These are phyloP conservation scores for Cheilinus undulatus DNA, from an alignment of 2,113 vertebrate genomes.

Conservation along the genomic window DNA sequence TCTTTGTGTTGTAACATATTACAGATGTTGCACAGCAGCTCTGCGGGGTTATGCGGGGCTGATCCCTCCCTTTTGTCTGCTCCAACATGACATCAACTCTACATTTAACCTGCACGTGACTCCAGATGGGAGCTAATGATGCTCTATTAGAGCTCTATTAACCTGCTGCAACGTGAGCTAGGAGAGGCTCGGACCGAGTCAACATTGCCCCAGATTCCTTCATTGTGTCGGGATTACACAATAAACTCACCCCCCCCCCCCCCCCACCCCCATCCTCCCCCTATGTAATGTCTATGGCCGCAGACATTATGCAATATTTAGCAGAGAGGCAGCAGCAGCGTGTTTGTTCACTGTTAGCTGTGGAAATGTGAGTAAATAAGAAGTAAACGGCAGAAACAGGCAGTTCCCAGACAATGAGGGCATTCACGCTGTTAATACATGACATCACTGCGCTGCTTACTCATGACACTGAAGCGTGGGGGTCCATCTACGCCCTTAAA, in stretches of 20 bases:
- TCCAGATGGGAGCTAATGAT: too few relatives aligned
- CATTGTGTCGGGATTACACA: conserved; percentile 86
- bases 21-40: background rate
- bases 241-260: conserved; percentile 76
- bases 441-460: conserved; percentile 57
- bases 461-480: conserved; percentile 43
- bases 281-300: conserved; percentile 77
- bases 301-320: conserved; percentile 83
- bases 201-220: conserved; percentile 83
- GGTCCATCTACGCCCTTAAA: conserved; percentile 45
- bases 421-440: conserved; percentile 33
- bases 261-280: conserved; percentile 45
- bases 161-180: background rate
- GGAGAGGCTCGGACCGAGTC: conserved; percentile 3
- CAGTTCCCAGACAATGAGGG: conserved; percentile 25
- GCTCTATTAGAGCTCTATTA: too few relatives aligned
- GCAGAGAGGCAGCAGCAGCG: conserved; percentile 39
- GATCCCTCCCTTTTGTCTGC: conserved; percentile 31
- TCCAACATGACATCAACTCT: conserved; percentile 48
- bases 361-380: background rate
- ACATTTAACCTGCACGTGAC: conserved; percentile 53
- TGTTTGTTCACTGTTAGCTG: background rate
- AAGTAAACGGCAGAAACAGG: background rate
- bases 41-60: background rate
- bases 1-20: background rate